A percentile compares a stretch with the other conserved stretches of the same genome.
phyloP scores from a whole-genome alignment of 1,140 invertebrate species.

The Chironomus striatipennis region DNA sequence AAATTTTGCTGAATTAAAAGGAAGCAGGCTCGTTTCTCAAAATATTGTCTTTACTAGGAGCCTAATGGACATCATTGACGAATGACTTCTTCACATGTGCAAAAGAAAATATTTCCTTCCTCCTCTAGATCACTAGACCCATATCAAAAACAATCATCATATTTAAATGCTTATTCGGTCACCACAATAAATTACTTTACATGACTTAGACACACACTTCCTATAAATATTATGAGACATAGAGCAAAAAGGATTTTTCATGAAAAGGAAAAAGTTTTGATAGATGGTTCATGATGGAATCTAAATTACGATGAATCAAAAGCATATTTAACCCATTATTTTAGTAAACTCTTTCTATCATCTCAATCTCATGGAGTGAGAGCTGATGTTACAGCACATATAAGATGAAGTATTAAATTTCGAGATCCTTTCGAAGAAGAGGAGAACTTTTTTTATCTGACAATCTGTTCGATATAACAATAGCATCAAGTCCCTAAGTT shows the following conservation, averaged over 20 bases:
- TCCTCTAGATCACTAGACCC: not conserved
- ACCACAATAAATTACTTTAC: slow-evolving; percentile 22
- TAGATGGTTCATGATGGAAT: slow-evolving; percentile 7
- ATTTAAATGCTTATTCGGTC: slow-evolving; percentile 16
- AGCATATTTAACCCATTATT: slow-evolving; percentile 9
- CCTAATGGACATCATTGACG: too few species aligned
- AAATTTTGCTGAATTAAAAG: too few species aligned
- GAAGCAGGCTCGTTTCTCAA: too few species aligned
- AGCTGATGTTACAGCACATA: not conserved
- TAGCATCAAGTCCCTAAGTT: too few species aligned
- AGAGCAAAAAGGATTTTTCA: not conserved
- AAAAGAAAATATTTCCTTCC: not conserved
- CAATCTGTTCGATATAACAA: too few species aligned
- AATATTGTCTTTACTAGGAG: too few species aligned
- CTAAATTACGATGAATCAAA: slow-evolving; percentile 14
- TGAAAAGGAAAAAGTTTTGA: not conserved
- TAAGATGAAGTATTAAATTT: too few species aligned
- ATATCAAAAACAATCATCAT: slow-evolving; percentile 22
- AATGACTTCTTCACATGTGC: not conserved
- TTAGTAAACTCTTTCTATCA: not conserved
- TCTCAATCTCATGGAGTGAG: not conserved
- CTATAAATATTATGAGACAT: not conserved
- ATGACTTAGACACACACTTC: not conserved
- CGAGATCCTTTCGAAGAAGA: too few species aligned
- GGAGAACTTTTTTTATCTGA: too few species aligned